Evolutionary conservation across 92 coral and sea anemone species (phyloP).

Genomic region (Phenganax subtilis): DNA sequence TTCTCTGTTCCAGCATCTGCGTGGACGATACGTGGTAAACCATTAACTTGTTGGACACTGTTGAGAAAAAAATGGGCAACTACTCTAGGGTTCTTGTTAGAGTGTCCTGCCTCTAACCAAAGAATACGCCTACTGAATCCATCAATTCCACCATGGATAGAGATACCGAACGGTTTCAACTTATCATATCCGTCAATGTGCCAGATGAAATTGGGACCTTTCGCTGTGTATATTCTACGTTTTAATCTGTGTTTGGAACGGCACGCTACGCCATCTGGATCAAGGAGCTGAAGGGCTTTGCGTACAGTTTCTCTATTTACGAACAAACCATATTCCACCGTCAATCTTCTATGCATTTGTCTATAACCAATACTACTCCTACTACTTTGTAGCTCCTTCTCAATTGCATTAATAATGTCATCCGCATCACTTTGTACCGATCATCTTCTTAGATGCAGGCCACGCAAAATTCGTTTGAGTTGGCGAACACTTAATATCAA

Average conservation of each 20-base stretch:
- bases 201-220: slow-evolving; percentile 46
- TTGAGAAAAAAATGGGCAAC: slow-evolving; percentile 45
- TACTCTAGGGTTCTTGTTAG: slow-evolving; percentile 36
- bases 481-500: neutral
- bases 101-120: slow-evolving; percentile 1
- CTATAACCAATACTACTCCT: slow-evolving; percentile 45
- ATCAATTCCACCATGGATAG: slow-evolving; percentile 44
- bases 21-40: slow-evolving; percentile 37
- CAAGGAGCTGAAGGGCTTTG: slow-evolving; percentile 29
- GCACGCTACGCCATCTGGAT: slow-evolving; percentile 48
- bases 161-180: slow-evolving; percentile 30
- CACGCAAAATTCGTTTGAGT: neutral
- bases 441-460: neutral
- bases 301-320: slow-evolving; percentile 35
- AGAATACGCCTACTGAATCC: slow-evolving; percentile 37
- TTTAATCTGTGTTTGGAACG: slow-evolving; percentile 44
- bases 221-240: slow-evolving; percentile 39
- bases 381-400: slow-evolving; percentile 28
- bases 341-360: slow-evolving; percentile 45
- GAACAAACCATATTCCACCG: slow-evolving; percentile 8
- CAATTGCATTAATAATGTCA: slow-evolving; percentile 27
- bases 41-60: slow-evolving; percentile 33
- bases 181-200: slow-evolving; percentile 50
- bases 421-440: neutral
- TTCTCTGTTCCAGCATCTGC: slow-evolving; percentile 53